Base-by-base conservation (phyloP, 2,888 invertebrate genomes). In the Pimpla rufipes region DNA sequence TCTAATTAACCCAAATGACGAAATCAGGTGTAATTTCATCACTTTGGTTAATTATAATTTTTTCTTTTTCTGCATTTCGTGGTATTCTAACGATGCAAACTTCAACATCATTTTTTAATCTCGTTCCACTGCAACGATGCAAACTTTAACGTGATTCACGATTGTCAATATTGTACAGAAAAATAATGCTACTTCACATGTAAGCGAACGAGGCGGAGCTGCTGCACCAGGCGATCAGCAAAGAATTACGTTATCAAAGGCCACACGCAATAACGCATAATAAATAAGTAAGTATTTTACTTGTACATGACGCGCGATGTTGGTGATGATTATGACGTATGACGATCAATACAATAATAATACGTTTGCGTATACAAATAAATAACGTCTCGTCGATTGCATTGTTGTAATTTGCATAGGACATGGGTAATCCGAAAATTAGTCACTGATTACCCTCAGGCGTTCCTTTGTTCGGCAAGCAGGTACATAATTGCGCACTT, bases 151-250 rank as follows among this genome's bases (percentile, higher is more conserved):
- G n/a, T n/a, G n/a, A n/a, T n/a, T n/a, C n/a, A n/a, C n/a, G n/a
- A n/a, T n/a, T n/a, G 40, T 37, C 37, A 40, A 59, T 52, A 50
- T 77, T 29, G n/a, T 70, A 74, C 62, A 74, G 45, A 47, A 78
- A 64, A 55, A 66, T 71, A 81, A 81, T 52, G 74, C 84, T 78
- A 81, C 21, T 45, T 29, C 23, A 81, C 81, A 84, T 50, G 77
- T 81, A 84, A 84, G 84, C 84, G 70, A 64, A 81, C 84, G 84
- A 84, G 84, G 81, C 84, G 74, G 77, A 84, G 79, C 74, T 78
- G 83, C 83, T 81, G 78, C 70, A 80, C 55, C 77, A 84, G 81
- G 84, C 84, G 74, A 81, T 84, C 84, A 81, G 73, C 74, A 77
- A 84, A 80, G 35, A 80, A 80, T 83, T 80, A 80, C 77, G 67